phyloP scores from a whole-genome alignment of 2,113 vertebrate genomes.

The Cottus gobio region DNA sequence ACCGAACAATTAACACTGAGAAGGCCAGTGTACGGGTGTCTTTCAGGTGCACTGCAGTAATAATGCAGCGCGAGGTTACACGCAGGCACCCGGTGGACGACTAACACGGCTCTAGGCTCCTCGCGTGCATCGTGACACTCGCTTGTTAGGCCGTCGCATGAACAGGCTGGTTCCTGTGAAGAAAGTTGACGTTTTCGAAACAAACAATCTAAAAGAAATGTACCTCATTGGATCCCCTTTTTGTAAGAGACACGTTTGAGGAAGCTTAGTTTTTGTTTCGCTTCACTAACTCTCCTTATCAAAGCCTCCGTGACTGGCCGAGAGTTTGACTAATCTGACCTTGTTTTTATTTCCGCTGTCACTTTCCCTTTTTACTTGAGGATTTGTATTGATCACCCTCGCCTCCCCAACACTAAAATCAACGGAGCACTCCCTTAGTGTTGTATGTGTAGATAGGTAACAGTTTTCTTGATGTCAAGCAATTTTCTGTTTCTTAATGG shows the following conservation, averaged over 20 bases:
- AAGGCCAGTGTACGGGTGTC: conserved; percentile 68
- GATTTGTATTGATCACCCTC: conserved; percentile 69
- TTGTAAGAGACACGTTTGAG: conserved; percentile 72
- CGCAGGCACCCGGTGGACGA: conserved; percentile 26
- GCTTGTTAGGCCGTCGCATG: conserved; percentile 68
- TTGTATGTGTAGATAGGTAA: conserved; percentile 79
- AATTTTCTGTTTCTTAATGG: conserved; percentile 68
- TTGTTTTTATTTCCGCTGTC: conserved; percentile 33
- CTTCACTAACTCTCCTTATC: conserved; percentile 86
- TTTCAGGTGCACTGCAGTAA: conserved; percentile 72
- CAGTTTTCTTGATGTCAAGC: conserved; percentile 68
- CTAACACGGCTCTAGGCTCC: conserved; percentile 49
- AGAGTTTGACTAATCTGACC: conserved; percentile 73
- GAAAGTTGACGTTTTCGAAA: conserved; percentile 78
- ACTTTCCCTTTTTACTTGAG: conserved; percentile 66
- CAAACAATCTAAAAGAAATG: conserved; percentile 68
- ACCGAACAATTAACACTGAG: conserved; percentile 66
- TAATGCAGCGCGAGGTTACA: conserved; percentile 54
- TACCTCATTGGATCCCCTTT: conserved; percentile 68
- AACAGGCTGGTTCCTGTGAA: conserved; percentile 92
- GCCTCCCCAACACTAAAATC: conserved; percentile 75
- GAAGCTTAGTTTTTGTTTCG: conserved; percentile 75
- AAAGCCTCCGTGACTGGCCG: conserved; percentile 79
- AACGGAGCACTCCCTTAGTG: conserved; percentile 80
- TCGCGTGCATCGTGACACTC: conserved; percentile 55